Conservation (phyloP, 2,113 vertebrate genomes). For the Mesitornis unicolor region DNA sequence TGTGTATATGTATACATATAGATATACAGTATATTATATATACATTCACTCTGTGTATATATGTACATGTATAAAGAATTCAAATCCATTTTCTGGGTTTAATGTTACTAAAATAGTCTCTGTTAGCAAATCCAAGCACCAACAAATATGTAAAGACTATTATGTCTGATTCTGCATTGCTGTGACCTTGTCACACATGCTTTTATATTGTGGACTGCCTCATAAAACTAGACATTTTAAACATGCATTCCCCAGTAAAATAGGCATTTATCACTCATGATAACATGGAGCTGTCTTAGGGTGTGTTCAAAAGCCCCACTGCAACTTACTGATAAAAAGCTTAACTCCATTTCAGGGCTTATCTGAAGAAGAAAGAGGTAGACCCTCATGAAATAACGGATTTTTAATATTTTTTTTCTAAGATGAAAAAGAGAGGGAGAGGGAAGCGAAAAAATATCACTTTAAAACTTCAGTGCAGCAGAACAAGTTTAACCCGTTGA, state of each 20-base stretch:
- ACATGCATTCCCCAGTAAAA: background rate
- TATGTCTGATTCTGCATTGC: background rate
- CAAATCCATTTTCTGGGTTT: background rate
- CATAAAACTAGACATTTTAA: background rate
- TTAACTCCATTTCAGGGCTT: conserved; percentile 57
- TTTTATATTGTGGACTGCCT: background rate
- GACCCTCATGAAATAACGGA: conserved; percentile 19
- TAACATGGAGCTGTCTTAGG: conserved; percentile 19
- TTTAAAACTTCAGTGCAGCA: conserved; percentile 15
- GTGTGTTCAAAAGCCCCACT: conserved; percentile 48
- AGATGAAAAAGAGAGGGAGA: background rate
- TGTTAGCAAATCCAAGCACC: background rate
- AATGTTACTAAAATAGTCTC: background rate
- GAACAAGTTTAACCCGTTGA: conserved; percentile 33
- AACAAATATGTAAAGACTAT: background rate
- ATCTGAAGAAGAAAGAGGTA: conserved; percentile 49
- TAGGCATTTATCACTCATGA: background rate
- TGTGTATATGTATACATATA: background rate
- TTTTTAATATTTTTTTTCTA: background rate
- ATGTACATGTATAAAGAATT: background rate
- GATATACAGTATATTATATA: background rate
- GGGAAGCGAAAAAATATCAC: background rate
- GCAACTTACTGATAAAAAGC: conserved; percentile 66
- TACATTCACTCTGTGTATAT: background rate
- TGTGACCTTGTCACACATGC: background rate